Evolutionary conservation across 2,888 invertebrate species (phyloP).

Genomic region (Epistrophe grossulariae): DNA sequence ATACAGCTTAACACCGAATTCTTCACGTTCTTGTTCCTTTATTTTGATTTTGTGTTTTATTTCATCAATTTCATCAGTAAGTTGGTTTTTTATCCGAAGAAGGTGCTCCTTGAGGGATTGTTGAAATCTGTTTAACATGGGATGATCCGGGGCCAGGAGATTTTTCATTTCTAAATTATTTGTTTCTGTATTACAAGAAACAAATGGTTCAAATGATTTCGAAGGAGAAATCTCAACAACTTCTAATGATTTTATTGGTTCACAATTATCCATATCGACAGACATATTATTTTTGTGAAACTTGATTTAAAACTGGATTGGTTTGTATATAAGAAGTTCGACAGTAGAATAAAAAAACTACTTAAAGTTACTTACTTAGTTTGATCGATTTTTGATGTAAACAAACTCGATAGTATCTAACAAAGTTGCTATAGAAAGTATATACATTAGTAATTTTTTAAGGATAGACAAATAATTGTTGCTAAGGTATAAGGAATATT

Average conservation of each 20-base stretch:
- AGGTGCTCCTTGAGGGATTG: conserved; percentile 88
- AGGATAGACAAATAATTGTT: neutral
- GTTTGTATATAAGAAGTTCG: neutral
- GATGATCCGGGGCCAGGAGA: conserved; percentile 88
- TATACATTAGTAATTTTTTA: neutral
- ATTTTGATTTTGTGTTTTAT: conserved; percentile 85
- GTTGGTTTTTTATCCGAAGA: conserved; percentile 86
- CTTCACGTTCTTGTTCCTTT: conserved; percentile 81
- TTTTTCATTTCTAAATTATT: neutral
- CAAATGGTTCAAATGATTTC: conserved; percentile 10
- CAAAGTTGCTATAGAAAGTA: conserved; percentile 19
- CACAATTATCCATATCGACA: neutral
- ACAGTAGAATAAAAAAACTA: neutral
- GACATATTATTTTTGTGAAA: neutral
- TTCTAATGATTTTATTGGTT: conserved; percentile 1
- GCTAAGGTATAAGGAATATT: neutral
- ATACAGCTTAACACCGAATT: conserved; percentile 84
- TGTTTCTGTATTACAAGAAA: conserved; percentile 20
- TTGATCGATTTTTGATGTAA: conserved; percentile 17
- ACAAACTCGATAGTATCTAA: neutral
- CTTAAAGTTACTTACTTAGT: neutral
- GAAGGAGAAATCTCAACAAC: neutral
- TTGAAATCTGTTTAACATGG: conserved; percentile 90
- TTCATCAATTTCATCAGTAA: conserved; percentile 88
- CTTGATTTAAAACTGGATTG: neutral